phyloP scores from a whole-genome alignment of 2,888 invertebrate species.

The Pardosa pseudoannulata region DNA sequence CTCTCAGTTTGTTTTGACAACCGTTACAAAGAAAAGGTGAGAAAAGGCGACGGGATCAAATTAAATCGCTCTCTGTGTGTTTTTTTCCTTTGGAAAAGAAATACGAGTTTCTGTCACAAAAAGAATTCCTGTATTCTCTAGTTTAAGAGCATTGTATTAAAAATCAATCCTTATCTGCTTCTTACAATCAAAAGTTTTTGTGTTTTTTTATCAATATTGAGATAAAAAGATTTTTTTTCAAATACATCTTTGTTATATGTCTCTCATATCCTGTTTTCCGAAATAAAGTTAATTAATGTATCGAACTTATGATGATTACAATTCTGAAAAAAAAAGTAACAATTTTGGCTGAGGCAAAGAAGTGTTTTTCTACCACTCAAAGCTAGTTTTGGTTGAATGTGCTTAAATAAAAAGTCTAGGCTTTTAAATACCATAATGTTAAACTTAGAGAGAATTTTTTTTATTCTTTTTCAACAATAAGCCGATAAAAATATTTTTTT shows the following conservation, averaged over 20 bases:
- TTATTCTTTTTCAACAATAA: no score
- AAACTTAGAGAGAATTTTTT: no score
- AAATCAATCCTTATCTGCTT: constrained; percentile 9
- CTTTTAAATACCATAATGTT: no score
- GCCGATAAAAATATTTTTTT: no score
- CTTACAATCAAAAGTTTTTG: not conserved
- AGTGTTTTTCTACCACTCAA: no score
- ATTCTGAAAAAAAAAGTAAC: no score
- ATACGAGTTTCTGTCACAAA: constrained; percentile 8
- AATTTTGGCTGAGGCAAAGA: no score
- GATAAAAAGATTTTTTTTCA: not conserved
- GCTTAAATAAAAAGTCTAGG: no score
- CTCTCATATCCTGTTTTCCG: no score
- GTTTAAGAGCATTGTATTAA: constrained; percentile 6
- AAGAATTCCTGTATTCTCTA: not conserved
- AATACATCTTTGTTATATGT: not conserved
- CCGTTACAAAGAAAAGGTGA: constrained; percentile 14
- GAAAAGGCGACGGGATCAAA: constrained; percentile 11
- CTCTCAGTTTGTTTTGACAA: constrained; percentile 17
- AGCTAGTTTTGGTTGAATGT: no score
- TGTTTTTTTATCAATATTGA: not conserved
- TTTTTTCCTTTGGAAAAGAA: not conserved
- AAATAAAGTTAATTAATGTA: not conserved
- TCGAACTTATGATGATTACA: no score
- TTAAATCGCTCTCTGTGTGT: not conserved